Evolutionary conservation across 2,888 invertebrate genomes (phyloP).

Genomic region (Idaea aversata): DNA sequence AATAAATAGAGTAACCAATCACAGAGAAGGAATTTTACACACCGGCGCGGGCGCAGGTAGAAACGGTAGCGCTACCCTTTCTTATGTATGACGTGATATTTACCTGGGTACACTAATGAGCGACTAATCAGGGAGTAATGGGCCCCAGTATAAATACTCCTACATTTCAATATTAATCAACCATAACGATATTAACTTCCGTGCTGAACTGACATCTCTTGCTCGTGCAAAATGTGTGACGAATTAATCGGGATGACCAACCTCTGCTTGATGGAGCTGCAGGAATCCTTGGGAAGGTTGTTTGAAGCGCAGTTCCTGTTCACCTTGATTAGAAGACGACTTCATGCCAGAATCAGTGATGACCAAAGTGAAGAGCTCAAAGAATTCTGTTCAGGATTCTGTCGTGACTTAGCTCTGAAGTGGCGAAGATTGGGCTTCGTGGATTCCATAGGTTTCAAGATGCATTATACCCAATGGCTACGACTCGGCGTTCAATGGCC

Average conservation of each 20-base stretch:
- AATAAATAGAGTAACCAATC: not conserved
- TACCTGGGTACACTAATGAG: not conserved
- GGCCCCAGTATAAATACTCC: not conserved
- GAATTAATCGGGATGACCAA: not conserved
- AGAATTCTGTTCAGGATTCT: too few species aligned
- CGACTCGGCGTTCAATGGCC: too few species aligned
- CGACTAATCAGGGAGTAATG: not conserved
- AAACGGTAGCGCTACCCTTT: not conserved
- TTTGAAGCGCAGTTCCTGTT: too few species aligned
- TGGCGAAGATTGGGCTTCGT: too few species aligned
- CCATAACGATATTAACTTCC: not conserved
- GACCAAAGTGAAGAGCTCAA: too few species aligned
- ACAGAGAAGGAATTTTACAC: not conserved
- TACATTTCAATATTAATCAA: not conserved
- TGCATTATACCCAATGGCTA: too few species aligned
- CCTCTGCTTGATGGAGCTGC: not conserved
- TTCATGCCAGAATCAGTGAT: too few species aligned
- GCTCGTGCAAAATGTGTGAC: not conserved
- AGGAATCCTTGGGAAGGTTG: too few species aligned
- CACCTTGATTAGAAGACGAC: too few species aligned
- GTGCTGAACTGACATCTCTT: not conserved
- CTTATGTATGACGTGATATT: not conserved
- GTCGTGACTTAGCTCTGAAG: too few species aligned
- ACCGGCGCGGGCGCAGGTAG: not conserved
- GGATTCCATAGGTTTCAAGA: too few species aligned